A percentile compares a stretch with the other conserved stretches of the same genome.
Evolutionary conservation across 2,888 invertebrate genomes (phyloP).

Genomic region (Orthosia gothica): DNA sequence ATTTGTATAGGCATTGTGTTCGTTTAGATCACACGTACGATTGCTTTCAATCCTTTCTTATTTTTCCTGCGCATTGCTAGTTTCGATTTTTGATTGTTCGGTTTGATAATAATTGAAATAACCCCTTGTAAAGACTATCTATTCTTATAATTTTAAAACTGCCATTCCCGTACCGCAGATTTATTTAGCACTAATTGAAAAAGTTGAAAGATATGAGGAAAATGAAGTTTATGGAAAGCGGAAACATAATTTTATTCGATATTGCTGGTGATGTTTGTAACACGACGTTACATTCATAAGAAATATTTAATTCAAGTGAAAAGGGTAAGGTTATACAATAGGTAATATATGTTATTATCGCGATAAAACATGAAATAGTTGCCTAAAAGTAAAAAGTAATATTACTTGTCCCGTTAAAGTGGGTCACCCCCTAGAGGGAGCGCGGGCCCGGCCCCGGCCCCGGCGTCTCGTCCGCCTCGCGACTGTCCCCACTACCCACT

Average conservation of each 20-base stretch:
- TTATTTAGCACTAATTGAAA: constrained; percentile 3
- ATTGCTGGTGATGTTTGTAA: constrained; percentile 7
- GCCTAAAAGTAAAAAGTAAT: constrained; percentile 92
- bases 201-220: constrained; percentile 15
- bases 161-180: neutral
- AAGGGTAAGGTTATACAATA: constrained; percentile 76
- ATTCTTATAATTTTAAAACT: constrained; percentile 11
- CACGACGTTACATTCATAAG: constrained; percentile 23
- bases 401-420: constrained; percentile 92
- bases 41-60: constrained; percentile 80
- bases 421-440: constrained; percentile 88
- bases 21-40: constrained; percentile 84
- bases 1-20: constrained; percentile 79
- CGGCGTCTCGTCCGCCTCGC: constrained; percentile 83
- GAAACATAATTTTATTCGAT: constrained; percentile 29
- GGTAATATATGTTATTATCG: constrained; percentile 86
- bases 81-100: constrained; percentile 67
- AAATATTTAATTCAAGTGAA: constrained; percentile 69
- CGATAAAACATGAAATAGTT: constrained; percentile 91
- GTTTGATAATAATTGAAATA: constrained; percentile 57
- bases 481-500: constrained; percentile 85
- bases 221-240: constrained; percentile 17
- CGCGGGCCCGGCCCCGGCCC: constrained; percentile 68
- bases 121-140: constrained; percentile 22
- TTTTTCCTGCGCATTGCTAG: constrained; percentile 70